Evolutionary conservation across 2,113 vertebrate species (phyloP), one percentile per base, ranked within the genome.

Genomic region (Vanacampus margaritifer): DNA sequence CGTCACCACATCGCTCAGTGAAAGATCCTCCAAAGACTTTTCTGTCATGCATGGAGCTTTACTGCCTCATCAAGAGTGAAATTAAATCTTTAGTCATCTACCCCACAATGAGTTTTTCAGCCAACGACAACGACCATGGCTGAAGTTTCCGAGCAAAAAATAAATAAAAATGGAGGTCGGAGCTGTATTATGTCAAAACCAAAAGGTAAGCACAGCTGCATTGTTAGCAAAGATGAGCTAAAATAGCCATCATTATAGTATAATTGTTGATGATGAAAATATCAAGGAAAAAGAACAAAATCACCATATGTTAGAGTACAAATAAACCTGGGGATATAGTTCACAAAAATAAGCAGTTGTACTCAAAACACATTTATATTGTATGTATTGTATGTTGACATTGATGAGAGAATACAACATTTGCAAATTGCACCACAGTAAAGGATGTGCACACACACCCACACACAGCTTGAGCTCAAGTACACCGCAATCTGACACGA

Each of bases 401-500:
- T 26, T 32, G 11, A 48, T 68, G 51, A 19, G 24, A 67, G n/a
- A 72, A 54, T 36, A 73, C 26, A 46, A 61, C 35, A 45, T 5
- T 7, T 63, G 60, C 58, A 39, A 50, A 68, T n/a, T 12, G 6
- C 16, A 56, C 26, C 6, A 16, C n/a, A 53, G 16, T 19, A 12
- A 28, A 64, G 26, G 28, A 10, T 14, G 4, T 4, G 56, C 28
- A 48, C n/a, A 67, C 5, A 41, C 45, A 71, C 48, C 24, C 28
- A 72, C 37, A 60, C 17, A 59, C 9, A 66, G 56, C 19, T 7
- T 57, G 59, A 65, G 68, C 67, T 63, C 45, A 60, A 70, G 65
- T 51, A 54, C 28, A 53, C 67, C 36, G 69, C 36, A 71, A 74
- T 37, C 50, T 57, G 71, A 83, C 62, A 72, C 63, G 2, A 48